These are phyloP conservation scores for Onychomys arenicola DNA, from an alignment of 2,797 vertebrate species.

Conservation along the genomic window DNA sequence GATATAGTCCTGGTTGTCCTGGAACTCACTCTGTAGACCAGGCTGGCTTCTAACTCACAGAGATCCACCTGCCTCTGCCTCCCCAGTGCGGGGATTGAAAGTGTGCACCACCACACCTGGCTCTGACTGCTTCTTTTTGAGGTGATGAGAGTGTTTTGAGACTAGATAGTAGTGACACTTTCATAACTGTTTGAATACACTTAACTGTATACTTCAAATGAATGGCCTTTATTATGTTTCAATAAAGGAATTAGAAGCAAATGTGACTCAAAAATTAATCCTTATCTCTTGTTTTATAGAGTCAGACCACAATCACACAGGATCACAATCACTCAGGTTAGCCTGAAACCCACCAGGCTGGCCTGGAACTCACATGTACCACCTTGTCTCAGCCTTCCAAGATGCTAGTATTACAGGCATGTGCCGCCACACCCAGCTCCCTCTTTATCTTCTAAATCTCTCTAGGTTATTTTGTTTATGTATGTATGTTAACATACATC, in stretches of 20 bases:
- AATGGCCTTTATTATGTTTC: neutral
- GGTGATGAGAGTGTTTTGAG: neutral
- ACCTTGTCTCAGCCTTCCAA: neutral
- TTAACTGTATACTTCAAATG: neutral
- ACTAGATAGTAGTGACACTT: neutral
- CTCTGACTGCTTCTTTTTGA: neutral
- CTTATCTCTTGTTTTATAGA: neutral
- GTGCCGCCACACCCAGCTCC: neutral
- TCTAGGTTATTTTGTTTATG: neutral
- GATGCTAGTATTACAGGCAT: neutral
- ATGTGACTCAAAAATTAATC: neutral
- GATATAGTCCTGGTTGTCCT: neutral
- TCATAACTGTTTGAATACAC: neutral
- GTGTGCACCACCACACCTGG: neutral
- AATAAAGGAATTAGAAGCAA: constrained; percentile 1
- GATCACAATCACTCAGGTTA: neutral
- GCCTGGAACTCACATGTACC: neutral
- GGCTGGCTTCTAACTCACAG: neutral
- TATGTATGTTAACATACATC: neutral
- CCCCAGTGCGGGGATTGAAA: neutral
- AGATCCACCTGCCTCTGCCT: neutral
- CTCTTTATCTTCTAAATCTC: neutral
- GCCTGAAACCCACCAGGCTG: neutral
- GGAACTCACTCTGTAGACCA: neutral
- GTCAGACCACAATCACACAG: neutral